Conservation (phyloP, 2,888 invertebrate species). For the Ornithoptera priamus region DNA sequence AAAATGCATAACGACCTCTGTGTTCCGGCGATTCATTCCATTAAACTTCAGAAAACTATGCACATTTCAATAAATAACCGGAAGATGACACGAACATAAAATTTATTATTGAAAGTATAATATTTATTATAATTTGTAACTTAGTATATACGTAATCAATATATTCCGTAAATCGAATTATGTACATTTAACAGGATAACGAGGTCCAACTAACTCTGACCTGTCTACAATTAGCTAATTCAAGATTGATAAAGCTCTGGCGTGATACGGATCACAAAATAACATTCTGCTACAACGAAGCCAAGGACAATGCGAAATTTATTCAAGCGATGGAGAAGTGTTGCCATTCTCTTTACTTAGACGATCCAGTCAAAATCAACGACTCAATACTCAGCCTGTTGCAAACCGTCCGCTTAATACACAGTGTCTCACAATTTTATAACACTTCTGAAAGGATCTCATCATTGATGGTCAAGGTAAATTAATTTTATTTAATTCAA, state of each 20-base stretch:
- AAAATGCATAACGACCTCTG: not conserved
- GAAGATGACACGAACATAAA: not conserved
- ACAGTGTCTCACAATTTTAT: conserved; percentile 96
- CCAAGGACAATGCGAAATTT: conserved; percentile 97
- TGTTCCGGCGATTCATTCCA: not conserved
- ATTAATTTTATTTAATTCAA: conserved; percentile 17
- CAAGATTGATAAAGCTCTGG: conserved; percentile 90
- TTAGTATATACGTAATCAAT: not conserved
- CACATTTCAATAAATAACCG: not conserved
- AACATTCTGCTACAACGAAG: conserved; percentile 96
- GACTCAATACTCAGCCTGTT: conserved; percentile 93
- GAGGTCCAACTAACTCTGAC: conserved; percentile 89
- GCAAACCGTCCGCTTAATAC: conserved; percentile 95
- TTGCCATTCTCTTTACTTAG: conserved; percentile 94
- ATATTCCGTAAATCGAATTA: not conserved
- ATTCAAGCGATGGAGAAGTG: conserved; percentile 95
- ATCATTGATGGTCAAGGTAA: conserved; percentile 95
- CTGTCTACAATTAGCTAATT: conserved; percentile 87
- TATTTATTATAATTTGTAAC: not conserved
- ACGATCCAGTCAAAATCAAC: conserved; percentile 95
- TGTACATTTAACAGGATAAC: conserved; percentile 61
- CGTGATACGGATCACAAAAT: conserved; percentile 92
- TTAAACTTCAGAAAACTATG: not conserved
- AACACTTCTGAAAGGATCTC: conserved; percentile 98
- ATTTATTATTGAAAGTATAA: not conserved